Base-by-base conservation (phyloP, 2,113 vertebrate species). In the Malurus alboscapulatus region DNA sequence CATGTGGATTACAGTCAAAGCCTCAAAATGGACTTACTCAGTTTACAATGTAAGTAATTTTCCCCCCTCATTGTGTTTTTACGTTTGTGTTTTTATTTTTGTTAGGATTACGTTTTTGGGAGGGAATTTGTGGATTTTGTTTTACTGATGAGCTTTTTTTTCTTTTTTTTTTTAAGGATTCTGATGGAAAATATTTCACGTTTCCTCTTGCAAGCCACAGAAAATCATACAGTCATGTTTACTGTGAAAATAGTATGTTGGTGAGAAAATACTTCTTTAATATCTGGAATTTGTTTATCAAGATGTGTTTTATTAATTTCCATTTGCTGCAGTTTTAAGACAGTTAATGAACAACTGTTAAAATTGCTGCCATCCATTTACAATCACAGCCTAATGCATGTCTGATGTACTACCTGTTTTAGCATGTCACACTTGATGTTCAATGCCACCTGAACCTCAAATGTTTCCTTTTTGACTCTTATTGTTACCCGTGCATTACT, bases 201-300 rank as follows among this genome's bases (percentile, higher is more conserved):
- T 99, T 99, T 97, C 98, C 98, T 54, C 98, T 99, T 91, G 98
- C 97, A 77, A 99, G 97, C 95, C 98, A 99, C 77, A 98, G 98
- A 95, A 98, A 98, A 97, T 98, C 96, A 62, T 98, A 98, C 96
- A 99, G 97, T 93, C 99, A 99, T 67, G 97, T 99, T 94, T 98
- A 99, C 93, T 99, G 99, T 97, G 98, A 98, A 92, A 99, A 97
- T 97, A 99, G 87, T 96, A 98, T 98, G 97, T 92, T 99, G 98
- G 99, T 99, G 97, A 99, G 99, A 96, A 87, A 94, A 91, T 69
- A 51, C 14, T 67, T 66, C n/a, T 69, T 78, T 80, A 45, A 45
- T 63, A 19, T 69, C 54, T 53, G n/a, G 12, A 51, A 6, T 69
- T 89, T 2, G 0, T 67, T 89, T 80, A 7, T 62, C 62, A 73